Percentiles rank a stretch among this genome's conserved stretches.
Evolutionary conservation across 2,113 vertebrate species (phyloP).

Genomic region (Petrocephalus zakoni): DNA sequence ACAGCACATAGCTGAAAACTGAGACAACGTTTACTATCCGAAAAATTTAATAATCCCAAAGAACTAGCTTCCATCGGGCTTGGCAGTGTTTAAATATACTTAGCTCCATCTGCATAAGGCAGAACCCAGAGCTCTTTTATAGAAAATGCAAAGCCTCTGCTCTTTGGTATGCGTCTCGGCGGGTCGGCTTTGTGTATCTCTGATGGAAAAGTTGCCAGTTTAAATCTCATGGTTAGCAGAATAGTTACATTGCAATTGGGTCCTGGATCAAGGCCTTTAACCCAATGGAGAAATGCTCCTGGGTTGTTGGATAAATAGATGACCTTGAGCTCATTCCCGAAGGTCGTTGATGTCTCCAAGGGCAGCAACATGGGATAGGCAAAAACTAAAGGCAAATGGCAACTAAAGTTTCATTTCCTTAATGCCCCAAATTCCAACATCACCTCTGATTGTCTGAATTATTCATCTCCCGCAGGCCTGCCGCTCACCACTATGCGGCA

Average conservation of each 20-base stretch:
- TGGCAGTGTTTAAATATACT: neutral
- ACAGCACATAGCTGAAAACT: neutral
- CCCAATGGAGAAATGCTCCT: neutral
- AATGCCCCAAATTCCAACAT: neutral
- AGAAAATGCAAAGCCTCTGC: neutral
- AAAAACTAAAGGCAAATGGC: neutral
- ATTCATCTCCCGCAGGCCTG: neutral
- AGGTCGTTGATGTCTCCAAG: neutral
- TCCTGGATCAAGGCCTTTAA: neutral
- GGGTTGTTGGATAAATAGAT: neutral
- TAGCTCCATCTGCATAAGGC: neutral
- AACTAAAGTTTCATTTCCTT: neutral
- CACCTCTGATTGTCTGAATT: neutral
- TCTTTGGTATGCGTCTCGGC: neutral
- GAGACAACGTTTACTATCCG: neutral
- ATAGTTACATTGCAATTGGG: neutral
- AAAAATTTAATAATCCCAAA: neutral
- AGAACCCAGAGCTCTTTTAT: neutral
- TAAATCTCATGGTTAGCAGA: neutral
- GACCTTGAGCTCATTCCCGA: neutral
- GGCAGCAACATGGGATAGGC: neutral
- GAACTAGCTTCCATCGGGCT: neutral
- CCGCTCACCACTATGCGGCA: neutral
- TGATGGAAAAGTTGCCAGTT: neutral
- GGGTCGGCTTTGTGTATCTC: neutral